These are phyloP conservation scores for Halictus ligatus DNA, from an alignment of 2,888 invertebrate genomes.

Conservation along the genomic window DNA sequence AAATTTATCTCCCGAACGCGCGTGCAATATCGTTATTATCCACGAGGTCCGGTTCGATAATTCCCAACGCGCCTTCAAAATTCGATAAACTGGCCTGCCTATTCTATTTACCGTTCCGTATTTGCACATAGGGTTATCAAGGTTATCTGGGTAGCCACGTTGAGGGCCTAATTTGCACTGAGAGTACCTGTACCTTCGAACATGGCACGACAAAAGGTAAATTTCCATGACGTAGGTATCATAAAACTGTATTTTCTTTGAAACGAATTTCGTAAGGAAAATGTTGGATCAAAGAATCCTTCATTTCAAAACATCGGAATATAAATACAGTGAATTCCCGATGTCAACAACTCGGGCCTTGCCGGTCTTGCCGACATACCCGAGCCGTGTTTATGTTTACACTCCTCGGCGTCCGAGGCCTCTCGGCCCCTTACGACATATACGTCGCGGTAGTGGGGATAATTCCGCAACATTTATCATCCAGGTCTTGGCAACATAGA, in stretches of 20 bases:
- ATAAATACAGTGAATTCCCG: too few relatives aligned
- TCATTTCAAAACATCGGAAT: neutral
- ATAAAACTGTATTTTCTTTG: neutral
- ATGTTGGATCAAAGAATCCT: neutral
- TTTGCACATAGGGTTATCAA: neutral
- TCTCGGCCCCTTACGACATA: too few relatives aligned
- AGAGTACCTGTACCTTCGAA: neutral
- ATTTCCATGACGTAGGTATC: neutral
- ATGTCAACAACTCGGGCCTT: too few relatives aligned
- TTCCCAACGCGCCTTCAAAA: slow-evolving; percentile 31
- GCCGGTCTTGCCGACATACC: too few relatives aligned
- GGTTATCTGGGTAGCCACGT: neutral
- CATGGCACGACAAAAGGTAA: neutral
- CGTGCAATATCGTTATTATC: slow-evolving; percentile 28
- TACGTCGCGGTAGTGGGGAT: too few relatives aligned
- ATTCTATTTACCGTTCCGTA: slow-evolving; percentile 26
- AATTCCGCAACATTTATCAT: too few relatives aligned
- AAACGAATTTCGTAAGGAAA: neutral
- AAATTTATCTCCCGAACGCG: slow-evolving; percentile 31
- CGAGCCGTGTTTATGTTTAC: too few relatives aligned
- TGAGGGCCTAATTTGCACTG: neutral
- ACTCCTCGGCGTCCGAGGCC: too few relatives aligned
- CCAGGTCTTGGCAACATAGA: too few relatives aligned
- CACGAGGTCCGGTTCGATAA: slow-evolving; percentile 12
- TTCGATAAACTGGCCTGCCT: slow-evolving; percentile 19